These are phyloP conservation scores for Equus quagga DNA, from an alignment of 2,113 vertebrate species.

Conservation along the genomic window DNA sequence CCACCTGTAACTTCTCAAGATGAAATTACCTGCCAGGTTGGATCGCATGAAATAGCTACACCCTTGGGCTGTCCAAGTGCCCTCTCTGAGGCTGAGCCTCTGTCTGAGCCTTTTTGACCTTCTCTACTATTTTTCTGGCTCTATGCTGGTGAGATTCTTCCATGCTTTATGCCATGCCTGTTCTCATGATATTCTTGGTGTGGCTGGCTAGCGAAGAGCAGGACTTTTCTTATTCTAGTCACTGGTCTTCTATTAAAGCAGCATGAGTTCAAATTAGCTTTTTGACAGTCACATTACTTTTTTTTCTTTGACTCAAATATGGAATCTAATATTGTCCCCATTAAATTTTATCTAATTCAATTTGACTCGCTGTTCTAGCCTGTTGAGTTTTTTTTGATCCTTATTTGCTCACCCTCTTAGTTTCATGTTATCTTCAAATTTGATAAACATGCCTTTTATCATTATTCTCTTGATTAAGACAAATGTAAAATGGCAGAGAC, in stretches of 20 bases:
- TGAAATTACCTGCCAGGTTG: background rate
- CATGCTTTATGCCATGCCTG: background rate
- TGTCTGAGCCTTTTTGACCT: background rate
- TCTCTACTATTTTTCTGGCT: background rate
- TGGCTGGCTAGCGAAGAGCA: background rate
- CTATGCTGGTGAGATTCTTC: background rate
- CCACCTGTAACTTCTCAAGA: background rate
- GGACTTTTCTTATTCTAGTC: background rate
- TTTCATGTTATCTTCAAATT: slow-evolving; percentile 39
- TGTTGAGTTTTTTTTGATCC: background rate
- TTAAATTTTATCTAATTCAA: slow-evolving; percentile 39
- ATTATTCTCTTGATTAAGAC: slow-evolving; percentile 40
- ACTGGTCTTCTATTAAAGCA: background rate
- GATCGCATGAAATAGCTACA: too few species aligned
- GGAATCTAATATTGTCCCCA: background rate
- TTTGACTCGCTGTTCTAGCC: slow-evolving; percentile 27
- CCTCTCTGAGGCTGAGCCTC: background rate
- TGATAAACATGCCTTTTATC: slow-evolving; percentile 26
- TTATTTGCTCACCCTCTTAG: slow-evolving; percentile 9
- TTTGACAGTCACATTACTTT: background rate
- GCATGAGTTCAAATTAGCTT: slow-evolving; percentile 5
- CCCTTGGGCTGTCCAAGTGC: background rate
- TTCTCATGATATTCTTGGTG: background rate
- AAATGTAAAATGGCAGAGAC: background rate
- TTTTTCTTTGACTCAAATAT: background rate